Percentiles rank a stretch among this genome's conserved stretches.
These are phyloP conservation scores for Chromis chromis DNA, from an alignment of 2,797 vertebrate species.

Conservation along the genomic window DNA sequence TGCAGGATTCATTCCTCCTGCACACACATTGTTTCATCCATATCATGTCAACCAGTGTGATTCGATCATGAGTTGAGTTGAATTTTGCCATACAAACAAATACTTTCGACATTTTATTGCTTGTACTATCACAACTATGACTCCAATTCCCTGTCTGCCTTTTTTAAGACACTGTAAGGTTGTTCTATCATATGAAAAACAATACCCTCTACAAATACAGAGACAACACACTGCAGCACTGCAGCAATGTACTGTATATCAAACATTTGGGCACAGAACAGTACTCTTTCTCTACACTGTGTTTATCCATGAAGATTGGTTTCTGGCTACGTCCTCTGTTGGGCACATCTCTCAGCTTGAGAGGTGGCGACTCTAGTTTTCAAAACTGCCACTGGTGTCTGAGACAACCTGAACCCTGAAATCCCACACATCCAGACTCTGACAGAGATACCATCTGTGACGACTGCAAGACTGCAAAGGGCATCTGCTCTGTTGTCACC, in stretches of 20 bases:
- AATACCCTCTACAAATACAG: constrained; percentile 10
- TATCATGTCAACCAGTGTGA: constrained; percentile 51
- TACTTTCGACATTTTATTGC: constrained; percentile 14
- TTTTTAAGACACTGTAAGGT: constrained; percentile 6
- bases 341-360: constrained; percentile 54
- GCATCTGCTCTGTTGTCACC: constrained; percentile 77
- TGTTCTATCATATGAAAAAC: background rate
- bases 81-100: constrained; percentile 30
- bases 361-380: constrained; percentile 65
- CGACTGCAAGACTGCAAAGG: constrained; percentile 73
- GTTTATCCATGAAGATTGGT: constrained; percentile 39
- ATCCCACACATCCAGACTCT: constrained; percentile 63
- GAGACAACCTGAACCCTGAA: constrained; percentile 59
- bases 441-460: constrained; percentile 78
- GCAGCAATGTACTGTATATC: constrained; percentile 5
- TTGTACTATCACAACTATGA: constrained; percentile 2
- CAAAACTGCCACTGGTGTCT: constrained; percentile 61
- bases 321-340: constrained; percentile 46
- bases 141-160: constrained; percentile 5
- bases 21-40: constrained; percentile 49
- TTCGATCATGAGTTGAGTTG: constrained; percentile 28
- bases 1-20: constrained; percentile 56
- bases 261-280: constrained; percentile 26
- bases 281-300: background rate
- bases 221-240: constrained; percentile 12